A percentile compares a stretch with the other conserved stretches of the same genome.
These are phyloP conservation scores for Notoglanidium macrostoma DNA, from an alignment of 2,797 vertebrate species.

Conservation along the genomic window DNA sequence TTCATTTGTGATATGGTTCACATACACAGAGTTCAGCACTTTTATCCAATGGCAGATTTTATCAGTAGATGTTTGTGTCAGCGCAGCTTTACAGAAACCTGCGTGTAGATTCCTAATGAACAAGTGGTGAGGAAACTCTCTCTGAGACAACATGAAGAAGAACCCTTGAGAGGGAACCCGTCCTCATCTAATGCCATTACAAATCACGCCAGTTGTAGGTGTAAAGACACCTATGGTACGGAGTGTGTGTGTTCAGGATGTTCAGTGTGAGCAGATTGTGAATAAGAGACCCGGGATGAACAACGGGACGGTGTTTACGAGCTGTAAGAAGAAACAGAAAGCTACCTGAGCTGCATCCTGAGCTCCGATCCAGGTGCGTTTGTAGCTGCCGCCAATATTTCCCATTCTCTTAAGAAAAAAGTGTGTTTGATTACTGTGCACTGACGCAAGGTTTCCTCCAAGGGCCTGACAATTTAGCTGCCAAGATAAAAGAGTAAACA, in stretches of 20 bases:
- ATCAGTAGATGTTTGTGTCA: background rate
- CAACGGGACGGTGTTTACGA: background rate
- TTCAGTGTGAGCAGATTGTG: background rate
- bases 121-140: background rate
- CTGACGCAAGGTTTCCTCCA: constrained; percentile 39
- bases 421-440: constrained; percentile 11
- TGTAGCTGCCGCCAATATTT: background rate
- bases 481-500: background rate
- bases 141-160: background rate
- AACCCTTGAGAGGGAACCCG: background rate
- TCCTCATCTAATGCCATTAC: background rate
- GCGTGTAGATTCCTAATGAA: background rate
- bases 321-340: background rate
- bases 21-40: too few relatives aligned
- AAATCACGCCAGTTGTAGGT: background rate
- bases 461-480: constrained; percentile 17
- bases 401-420: background rate
- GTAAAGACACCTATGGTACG: background rate
- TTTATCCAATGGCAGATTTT: too few relatives aligned
- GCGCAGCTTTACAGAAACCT: background rate
- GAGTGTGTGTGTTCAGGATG: background rate
- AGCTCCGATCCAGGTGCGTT: constrained; percentile 43
- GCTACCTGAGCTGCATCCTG: constrained; percentile 41
- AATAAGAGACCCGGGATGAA: background rate
- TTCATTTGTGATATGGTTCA: background rate